Percentiles rank a stretch among this genome's conserved stretches.
phyloP scores from a whole-genome alignment of 2,113 vertebrate genomes.

The Hassar affinis region DNA sequence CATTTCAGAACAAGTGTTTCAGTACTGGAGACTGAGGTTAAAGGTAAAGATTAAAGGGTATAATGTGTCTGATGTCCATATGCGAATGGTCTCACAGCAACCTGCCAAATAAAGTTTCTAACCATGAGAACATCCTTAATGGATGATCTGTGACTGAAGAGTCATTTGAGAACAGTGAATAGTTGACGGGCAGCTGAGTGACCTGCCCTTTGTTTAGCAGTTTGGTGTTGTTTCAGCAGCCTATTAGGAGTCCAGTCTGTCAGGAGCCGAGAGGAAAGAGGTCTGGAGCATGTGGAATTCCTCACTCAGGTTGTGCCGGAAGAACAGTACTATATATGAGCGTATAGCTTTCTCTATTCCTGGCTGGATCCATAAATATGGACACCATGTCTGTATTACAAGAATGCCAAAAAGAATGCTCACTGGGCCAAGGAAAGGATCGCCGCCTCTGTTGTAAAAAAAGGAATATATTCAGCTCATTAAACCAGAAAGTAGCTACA shows the following conservation, averaged over 20 bases:
- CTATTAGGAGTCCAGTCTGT: neutral
- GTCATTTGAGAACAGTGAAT: neutral
- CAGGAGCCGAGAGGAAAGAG: conserved; percentile 35
- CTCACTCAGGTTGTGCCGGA: neutral
- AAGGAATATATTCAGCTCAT: neutral
- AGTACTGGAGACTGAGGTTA: neutral
- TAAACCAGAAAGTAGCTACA: neutral
- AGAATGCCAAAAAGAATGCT: neutral
- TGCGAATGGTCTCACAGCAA: conserved; percentile 9
- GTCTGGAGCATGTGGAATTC: conserved; percentile 13
- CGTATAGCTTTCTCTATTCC: neutral
- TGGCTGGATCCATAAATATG: neutral
- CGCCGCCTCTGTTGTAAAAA: too few species aligned
- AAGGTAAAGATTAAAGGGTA: neutral
- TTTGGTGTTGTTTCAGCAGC: conserved; percentile 36
- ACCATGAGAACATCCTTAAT: neutral
- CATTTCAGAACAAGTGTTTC: conserved; percentile 1
- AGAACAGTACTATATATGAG: neutral
- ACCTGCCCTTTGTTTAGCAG: conserved; percentile 32
- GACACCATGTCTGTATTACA: neutral
- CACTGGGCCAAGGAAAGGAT: neutral
- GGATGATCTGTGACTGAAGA: neutral
- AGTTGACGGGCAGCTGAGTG: neutral
- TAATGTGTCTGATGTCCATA: neutral
- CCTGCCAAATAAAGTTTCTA: conserved; percentile 9